These are phyloP conservation scores for Zosterops borbonicus DNA, from an alignment of 2,113 vertebrate species.

Conservation along the genomic window DNA sequence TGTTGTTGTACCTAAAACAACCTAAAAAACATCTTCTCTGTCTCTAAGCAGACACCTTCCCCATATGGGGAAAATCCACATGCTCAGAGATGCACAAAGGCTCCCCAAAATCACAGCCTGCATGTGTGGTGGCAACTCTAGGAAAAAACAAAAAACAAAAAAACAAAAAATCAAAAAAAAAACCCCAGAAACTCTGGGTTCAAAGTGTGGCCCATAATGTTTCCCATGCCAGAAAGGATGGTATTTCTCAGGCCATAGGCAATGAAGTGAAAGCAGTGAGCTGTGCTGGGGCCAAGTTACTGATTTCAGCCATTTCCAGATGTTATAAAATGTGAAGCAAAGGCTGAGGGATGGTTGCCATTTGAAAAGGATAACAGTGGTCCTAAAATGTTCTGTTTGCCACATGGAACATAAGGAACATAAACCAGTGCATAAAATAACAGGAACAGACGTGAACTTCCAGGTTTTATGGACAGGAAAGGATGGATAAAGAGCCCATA, in stretches of 20 bases:
- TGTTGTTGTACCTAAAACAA: background rate
- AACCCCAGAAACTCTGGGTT: background rate
- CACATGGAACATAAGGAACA: background rate
- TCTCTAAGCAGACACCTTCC: background rate
- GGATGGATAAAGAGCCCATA: background rate
- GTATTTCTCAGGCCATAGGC: accelerated
- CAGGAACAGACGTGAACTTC: background rate
- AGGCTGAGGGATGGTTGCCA: background rate
- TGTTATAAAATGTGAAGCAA: background rate
- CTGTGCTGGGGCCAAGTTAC: background rate
- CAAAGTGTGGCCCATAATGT: background rate
- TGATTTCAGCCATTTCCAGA: background rate
- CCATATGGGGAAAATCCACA: background rate
- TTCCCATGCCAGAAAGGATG: background rate
- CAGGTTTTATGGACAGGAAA: background rate
- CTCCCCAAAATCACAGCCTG: background rate
- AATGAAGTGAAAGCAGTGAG: background rate
- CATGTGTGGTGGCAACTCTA: background rate
- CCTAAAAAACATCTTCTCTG: background rate
- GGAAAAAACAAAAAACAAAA: background rate
- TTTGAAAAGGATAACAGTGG: background rate
- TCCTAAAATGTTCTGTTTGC: background rate
- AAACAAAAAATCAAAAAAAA: background rate
- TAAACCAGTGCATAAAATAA: background rate
- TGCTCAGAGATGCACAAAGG: background rate